Percentiles rank a stretch among this genome's conserved stretches.
phyloP scores from a whole-genome alignment of 1,140 invertebrate species.

The Uloborus diversus region DNA sequence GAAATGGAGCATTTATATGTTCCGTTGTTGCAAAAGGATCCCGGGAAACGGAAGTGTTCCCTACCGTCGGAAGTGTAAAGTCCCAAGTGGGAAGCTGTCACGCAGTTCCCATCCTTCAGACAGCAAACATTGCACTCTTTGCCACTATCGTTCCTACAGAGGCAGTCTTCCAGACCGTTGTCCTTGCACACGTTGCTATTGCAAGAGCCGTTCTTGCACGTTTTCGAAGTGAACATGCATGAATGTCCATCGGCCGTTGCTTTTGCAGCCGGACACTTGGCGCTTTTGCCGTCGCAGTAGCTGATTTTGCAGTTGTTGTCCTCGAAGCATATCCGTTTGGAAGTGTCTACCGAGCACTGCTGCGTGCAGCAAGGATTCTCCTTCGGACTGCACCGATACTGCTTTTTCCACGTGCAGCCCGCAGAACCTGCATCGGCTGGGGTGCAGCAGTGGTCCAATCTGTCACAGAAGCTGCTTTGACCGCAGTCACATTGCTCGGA shows the following conservation, averaged over 20 bases:
- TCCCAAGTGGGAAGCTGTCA: neutral
- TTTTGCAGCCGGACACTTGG: neutral
- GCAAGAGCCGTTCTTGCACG: constrained; percentile 12
- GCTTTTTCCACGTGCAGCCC: neutral
- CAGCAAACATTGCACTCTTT: constrained; percentile 14
- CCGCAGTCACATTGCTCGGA: constrained; percentile 43
- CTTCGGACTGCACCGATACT: constrained; percentile 15
- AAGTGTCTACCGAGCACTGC: neutral
- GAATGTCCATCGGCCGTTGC: neutral
- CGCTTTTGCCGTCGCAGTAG: neutral
- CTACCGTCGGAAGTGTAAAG: neutral
- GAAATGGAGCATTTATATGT: no score
- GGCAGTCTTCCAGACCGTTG: constrained; percentile 9
- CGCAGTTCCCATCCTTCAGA: neutral
- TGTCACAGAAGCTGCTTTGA: neutral
- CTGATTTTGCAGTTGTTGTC: neutral
- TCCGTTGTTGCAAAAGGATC: no score
- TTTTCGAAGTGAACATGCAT: neutral
- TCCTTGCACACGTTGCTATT: constrained; percentile 30
- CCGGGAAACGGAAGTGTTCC: constrained; percentile 60
- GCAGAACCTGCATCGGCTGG: neutral
- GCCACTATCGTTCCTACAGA: neutral
- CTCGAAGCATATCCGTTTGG: neutral
- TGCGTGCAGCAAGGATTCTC: constrained; percentile 20
- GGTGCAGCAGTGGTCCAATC: constrained; percentile 24